Conservation (phyloP, 2,113 vertebrate genomes). For the Sprattus sprattus region DNA sequence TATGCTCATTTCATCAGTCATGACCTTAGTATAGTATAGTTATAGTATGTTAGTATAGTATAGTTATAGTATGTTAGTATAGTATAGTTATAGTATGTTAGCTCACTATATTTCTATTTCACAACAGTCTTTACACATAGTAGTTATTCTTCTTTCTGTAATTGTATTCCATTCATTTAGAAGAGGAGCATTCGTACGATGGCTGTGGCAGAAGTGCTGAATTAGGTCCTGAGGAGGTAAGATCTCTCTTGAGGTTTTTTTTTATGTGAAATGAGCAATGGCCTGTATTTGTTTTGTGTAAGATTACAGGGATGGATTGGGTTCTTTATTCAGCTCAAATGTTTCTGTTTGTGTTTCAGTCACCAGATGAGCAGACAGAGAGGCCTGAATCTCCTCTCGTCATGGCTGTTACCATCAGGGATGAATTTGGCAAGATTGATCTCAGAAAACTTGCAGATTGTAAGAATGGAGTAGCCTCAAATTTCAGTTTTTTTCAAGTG, state of each 20-base stretch:
- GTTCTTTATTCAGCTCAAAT: background rate
- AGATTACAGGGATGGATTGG: background rate
- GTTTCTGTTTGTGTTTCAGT: conserved; percentile 17
- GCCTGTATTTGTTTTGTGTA: background rate
- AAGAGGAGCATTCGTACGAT: conserved; percentile 56
- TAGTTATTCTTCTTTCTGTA: background rate
- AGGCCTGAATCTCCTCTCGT: conserved; percentile 46
- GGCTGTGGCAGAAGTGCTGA: conserved; percentile 34
- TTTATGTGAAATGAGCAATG: too few species aligned
- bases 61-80: background rate
- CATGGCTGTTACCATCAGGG: conserved; percentile 57
- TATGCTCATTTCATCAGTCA: too few species aligned
- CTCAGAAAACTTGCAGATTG: conserved; percentile 55
- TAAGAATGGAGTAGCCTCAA: conserved; percentile 43
- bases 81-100: background rate
- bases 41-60: background rate
- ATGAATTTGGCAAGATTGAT: conserved; percentile 58
- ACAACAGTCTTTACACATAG: background rate
- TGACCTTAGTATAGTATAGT: too few species aligned
- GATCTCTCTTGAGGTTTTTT: background rate
- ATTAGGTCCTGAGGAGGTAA: conserved; percentile 27
- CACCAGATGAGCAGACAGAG: background rate
- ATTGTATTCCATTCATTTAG: conserved; percentile 19
- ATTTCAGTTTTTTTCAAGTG: background rate
- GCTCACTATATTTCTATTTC: background rate